Percentiles rank a stretch among this genome's conserved stretches.
phyloP scores from a whole-genome alignment of 2,113 vertebrate genomes.

The Zosterops pallidus region DNA sequence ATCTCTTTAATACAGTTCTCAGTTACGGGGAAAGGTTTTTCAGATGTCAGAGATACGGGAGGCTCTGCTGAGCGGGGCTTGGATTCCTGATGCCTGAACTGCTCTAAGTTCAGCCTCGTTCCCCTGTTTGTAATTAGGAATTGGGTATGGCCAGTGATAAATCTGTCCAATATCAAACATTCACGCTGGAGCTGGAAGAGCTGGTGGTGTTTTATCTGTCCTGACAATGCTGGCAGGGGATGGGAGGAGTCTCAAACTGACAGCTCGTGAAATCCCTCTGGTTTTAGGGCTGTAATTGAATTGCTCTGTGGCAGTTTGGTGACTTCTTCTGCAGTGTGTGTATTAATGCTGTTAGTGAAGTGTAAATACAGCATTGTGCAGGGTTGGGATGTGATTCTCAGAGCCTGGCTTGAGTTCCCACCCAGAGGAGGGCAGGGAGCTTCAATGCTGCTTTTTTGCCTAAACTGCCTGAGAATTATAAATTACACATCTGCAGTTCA shows the following conservation, averaged over 20 bases:
- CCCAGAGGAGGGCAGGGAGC: background rate
- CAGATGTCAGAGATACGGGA: accelerated
- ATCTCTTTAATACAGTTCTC: background rate
- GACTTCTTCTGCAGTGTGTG: background rate
- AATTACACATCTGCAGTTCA: background rate
- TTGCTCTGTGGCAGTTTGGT: background rate
- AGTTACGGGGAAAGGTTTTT: background rate
- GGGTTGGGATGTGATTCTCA: background rate
- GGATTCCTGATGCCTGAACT: background rate
- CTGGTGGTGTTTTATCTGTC: background rate
- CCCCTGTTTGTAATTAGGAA: background rate
- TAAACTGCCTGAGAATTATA: no score
- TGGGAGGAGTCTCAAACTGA: background rate
- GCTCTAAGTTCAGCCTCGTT: background rate
- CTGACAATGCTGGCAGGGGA: background rate
- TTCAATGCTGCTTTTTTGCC: background rate
- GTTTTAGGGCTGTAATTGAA: background rate
- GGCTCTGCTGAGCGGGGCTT: background rate
- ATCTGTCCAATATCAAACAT: background rate
- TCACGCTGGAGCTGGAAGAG: background rate
- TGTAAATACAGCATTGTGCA: accelerated
- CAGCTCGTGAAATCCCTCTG: background rate
- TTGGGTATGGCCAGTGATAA: background rate
- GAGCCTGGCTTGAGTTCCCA: background rate
- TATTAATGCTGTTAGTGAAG: background rate